phyloP scores from a whole-genome alignment of 2,797 vertebrate genomes.

The Mallotus villosus region DNA sequence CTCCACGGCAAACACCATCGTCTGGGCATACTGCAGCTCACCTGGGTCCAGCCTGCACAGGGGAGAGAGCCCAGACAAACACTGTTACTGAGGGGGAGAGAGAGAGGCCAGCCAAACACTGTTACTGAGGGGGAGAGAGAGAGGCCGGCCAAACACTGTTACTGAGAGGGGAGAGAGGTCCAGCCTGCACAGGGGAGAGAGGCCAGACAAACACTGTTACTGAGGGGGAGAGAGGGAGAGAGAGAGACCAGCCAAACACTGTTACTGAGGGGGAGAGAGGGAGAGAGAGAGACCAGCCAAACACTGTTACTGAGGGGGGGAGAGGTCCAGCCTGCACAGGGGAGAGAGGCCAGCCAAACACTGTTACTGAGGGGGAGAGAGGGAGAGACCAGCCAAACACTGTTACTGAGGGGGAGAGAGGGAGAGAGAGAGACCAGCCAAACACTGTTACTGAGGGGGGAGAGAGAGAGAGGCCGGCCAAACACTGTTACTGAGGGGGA shows the following conservation, averaged over 20 bases:
- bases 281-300: too few species aligned
- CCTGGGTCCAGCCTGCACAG: constrained; percentile 70
- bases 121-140: too few species aligned
- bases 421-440: too few species aligned
- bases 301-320: too few species aligned
- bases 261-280: too few species aligned
- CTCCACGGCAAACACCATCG: constrained; percentile 79
- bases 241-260: neutral
- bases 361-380: too few species aligned
- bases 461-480: neutral
- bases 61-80: neutral
- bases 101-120: neutral
- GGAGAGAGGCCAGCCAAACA: neutral
- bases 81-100: too few species aligned
- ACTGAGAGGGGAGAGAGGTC: too few species aligned
- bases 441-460: too few species aligned
- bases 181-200: constrained; percentile 53
- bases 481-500: too few species aligned
- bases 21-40: constrained; percentile 77
- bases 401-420: too few species aligned
- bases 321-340: constrained; percentile 67
- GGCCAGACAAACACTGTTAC: neutral
- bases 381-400: neutral
- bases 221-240: neutral
- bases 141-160: too few species aligned